These are phyloP conservation scores for Luscinia megarhynchos DNA, from an alignment of 2,797 vertebrate species.

Conservation along the genomic window DNA sequence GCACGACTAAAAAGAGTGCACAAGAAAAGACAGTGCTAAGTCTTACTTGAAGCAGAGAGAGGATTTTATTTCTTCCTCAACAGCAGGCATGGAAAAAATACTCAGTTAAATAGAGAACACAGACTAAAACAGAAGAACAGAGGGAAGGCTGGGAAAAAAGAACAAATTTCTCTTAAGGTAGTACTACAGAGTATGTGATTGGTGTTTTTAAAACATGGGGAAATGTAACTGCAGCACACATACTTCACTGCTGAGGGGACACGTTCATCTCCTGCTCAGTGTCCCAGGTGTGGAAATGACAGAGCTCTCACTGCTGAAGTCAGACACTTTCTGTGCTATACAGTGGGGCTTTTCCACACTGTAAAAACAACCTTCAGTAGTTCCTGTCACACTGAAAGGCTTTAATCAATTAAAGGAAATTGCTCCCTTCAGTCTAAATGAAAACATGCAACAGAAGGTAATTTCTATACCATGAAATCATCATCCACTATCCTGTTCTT, in stretches of 20 bases:
- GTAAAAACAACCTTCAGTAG: neutral
- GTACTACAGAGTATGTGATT: rapidly evolving
- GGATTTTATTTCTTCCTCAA: constrained; percentile 34
- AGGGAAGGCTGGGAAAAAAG: neutral
- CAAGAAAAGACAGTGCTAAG: neutral
- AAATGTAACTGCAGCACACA: neutral
- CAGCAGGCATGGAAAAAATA: neutral
- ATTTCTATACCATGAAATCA: neutral
- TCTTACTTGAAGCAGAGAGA: neutral
- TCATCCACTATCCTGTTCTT: neutral
- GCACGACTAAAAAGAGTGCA: neutral
- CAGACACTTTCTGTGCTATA: neutral
- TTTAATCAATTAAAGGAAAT: neutral
- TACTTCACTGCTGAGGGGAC: neutral
- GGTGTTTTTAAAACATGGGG: neutral
- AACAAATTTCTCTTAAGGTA: neutral
- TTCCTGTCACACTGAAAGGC: neutral
- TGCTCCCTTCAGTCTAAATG: neutral
- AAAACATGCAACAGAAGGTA: neutral
- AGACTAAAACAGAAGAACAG: neutral
- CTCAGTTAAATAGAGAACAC: neutral
- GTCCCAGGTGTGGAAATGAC: neutral
- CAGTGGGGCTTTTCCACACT: neutral
- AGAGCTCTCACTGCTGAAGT: neutral
- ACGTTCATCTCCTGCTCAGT: neutral